phyloP scores from a whole-genome alignment of 64 coral and sea anemone genomes.

The Platygyra sinensis region DNA sequence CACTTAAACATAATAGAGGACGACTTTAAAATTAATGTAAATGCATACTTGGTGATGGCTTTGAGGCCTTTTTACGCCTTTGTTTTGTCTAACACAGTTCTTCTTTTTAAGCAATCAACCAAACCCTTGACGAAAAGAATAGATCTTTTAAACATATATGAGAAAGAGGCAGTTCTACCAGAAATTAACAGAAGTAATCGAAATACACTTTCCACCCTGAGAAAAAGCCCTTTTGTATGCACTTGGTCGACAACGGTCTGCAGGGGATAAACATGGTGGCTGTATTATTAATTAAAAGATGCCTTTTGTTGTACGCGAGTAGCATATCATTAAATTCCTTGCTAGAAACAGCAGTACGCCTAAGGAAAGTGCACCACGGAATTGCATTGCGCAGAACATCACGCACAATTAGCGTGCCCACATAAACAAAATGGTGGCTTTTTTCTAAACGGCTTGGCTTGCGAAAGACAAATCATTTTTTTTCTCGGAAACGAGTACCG shows the following conservation, averaged over 20 bases:
- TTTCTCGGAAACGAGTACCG: too few species aligned
- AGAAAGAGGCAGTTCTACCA: background rate
- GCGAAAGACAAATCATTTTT: too few species aligned
- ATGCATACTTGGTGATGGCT: background rate
- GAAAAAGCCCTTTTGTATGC: background rate
- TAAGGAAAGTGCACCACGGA: background rate
- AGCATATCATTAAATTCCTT: background rate
- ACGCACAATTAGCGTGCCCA: too few species aligned
- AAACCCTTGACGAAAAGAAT: background rate
- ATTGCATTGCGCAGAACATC: too few species aligned
- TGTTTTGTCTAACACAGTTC: background rate
- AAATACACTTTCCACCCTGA: background rate
- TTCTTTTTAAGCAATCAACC: background rate
- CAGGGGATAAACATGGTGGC: background rate
- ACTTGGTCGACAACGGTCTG: background rate
- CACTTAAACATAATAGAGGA: background rate
- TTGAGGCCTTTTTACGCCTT: background rate
- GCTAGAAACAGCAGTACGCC: background rate
- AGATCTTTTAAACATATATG: background rate
- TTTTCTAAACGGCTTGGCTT: too few species aligned
- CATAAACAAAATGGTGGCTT: too few species aligned
- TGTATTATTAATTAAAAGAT: background rate
- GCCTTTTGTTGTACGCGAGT: background rate
- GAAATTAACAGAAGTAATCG: background rate
- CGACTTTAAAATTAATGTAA: background rate